Conservation (phyloP, 2,888 invertebrate genomes). For the Temnothorax ravouxi region DNA sequence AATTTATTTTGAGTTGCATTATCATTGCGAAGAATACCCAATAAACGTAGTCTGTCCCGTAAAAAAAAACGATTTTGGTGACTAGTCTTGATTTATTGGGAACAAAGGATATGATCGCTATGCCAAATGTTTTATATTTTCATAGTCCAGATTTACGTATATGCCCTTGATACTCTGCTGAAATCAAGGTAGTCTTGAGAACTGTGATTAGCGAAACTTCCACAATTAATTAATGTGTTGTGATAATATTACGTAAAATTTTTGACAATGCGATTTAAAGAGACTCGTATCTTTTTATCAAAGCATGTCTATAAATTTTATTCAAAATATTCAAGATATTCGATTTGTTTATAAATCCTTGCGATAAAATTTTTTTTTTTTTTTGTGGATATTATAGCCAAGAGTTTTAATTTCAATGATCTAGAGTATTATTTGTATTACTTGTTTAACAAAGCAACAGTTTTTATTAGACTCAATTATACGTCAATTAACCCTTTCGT, state of each 20-base stretch:
- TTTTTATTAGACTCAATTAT: slow-evolving; percentile 68
- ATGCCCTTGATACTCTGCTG: slow-evolving; percentile 27
- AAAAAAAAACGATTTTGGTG: slow-evolving; percentile 60
- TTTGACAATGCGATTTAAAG: neutral
- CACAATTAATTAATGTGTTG: slow-evolving; percentile 58
- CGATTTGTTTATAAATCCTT: slow-evolving; percentile 8
- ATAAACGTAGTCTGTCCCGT: slow-evolving; percentile 66
- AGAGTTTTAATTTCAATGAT: slow-evolving; percentile 55
- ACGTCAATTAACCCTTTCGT: slow-evolving; percentile 63
- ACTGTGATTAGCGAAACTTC: slow-evolving; percentile 58
- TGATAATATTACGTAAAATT: slow-evolving; percentile 47
- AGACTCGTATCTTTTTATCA: slow-evolving; percentile 1
- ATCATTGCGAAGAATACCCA: slow-evolving; percentile 66
- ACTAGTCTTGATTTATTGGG: slow-evolving; percentile 61
- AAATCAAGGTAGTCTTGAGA: slow-evolving; percentile 41
- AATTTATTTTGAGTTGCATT: slow-evolving; percentile 79
- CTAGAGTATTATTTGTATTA: slow-evolving; percentile 49
- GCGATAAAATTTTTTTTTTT: slow-evolving; percentile 45
- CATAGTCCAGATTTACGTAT: slow-evolving; percentile 51
- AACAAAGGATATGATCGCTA: slow-evolving; percentile 24
- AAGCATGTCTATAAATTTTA: slow-evolving; percentile 32
- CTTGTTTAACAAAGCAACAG: slow-evolving; percentile 55
- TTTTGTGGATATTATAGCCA: slow-evolving; percentile 39
- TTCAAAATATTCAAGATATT: slow-evolving; percentile 5
- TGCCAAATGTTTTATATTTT: slow-evolving; percentile 58